Evolutionary conservation across 2,888 invertebrate genomes (phyloP).

Genomic region (Plebejus melissa): DNA sequence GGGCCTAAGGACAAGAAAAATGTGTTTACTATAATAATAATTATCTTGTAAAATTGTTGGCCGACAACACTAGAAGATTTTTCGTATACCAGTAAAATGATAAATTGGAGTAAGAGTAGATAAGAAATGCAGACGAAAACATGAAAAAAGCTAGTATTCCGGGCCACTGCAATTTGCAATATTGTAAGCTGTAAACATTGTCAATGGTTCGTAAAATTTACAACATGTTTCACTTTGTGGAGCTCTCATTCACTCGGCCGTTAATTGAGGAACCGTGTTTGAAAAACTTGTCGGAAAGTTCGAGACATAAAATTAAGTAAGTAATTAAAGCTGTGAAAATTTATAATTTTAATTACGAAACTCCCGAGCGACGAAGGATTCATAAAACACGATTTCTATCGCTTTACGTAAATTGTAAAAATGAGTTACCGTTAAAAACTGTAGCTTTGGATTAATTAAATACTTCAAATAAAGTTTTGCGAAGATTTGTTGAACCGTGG

Average conservation of each 20-base stretch:
- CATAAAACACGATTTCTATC: constrained; percentile 16
- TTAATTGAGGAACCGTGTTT: constrained; percentile 23
- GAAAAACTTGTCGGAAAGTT: constrained; percentile 20
- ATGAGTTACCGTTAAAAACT: neutral
- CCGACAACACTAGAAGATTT: no score
- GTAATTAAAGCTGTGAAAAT: constrained; percentile 10
- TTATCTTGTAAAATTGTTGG: no score
- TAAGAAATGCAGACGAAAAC: neutral
- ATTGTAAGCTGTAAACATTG: constrained; percentile 5
- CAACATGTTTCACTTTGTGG: neutral
- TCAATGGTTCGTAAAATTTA: neutral
- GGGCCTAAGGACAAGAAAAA: constrained; percentile 74
- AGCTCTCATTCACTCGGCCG: neutral
- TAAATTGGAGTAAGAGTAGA: no score
- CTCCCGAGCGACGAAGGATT: neutral
- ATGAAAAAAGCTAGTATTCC: neutral
- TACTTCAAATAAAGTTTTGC: neutral
- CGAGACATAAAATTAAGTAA: constrained; percentile 12
- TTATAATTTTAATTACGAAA: constrained; percentile 10
- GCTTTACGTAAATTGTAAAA: neutral
- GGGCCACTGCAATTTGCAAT: neutral
- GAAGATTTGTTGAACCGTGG: no score
- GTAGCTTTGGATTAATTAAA: neutral
- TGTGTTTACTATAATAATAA: neutral
- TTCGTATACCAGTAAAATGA: neutral